phyloP scores from a whole-genome alignment of 2,797 vertebrate species.

The Crocodylus rhombifer region DNA sequence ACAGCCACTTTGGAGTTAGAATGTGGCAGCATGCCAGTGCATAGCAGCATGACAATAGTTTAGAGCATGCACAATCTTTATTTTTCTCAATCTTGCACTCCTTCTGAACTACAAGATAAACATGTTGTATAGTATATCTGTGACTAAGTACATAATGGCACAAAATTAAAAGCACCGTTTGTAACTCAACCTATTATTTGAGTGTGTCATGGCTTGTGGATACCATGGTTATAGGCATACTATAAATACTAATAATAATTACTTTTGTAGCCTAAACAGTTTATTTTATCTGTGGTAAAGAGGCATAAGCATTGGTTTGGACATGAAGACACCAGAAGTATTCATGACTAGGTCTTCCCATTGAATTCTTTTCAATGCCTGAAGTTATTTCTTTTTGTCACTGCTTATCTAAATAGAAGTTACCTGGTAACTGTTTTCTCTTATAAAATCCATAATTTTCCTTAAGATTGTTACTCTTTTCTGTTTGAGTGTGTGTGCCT shows the following conservation, averaged over 20 bases:
- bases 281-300: not conserved
- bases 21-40: not conserved
- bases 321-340: not conserved
- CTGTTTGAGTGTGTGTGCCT: slow-evolving; percentile 41
- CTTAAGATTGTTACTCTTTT: slow-evolving; percentile 73
- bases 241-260: not conserved
- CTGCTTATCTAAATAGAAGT: slow-evolving; percentile 63
- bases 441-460: slow-evolving; percentile 78
- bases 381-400: slow-evolving; percentile 26
- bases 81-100: not conserved
- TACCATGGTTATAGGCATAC: not conserved
- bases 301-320: not conserved
- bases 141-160: accelerated
- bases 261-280: not conserved
- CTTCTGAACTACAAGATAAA: not conserved
- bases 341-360: not conserved
- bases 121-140: not conserved
- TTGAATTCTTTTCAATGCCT: not conserved
- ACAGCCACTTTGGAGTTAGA: not conserved
- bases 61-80: accelerated
- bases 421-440: slow-evolving; percentile 75
- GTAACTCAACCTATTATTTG: not conserved
- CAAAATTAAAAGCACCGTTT: not conserved
- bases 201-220: not conserved
- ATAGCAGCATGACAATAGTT: not conserved